Conservation (phyloP, 35 echinoderm and acorn worm genomes). For the Heliocidaris tuberculata region DNA sequence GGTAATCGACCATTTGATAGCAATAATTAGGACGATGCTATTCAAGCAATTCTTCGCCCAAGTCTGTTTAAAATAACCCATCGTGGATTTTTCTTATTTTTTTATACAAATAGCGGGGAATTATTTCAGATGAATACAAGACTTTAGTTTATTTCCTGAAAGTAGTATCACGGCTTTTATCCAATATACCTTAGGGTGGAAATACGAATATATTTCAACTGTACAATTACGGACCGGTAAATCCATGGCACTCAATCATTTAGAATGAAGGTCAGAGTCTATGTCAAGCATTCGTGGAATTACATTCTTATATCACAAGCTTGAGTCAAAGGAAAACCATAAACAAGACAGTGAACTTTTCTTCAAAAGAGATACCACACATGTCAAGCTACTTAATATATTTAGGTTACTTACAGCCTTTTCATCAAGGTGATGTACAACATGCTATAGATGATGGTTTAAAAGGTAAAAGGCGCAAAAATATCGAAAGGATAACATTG, state of each 20-base stretch:
- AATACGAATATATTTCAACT: background rate
- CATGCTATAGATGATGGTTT: too few relatives aligned
- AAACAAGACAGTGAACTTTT: background rate
- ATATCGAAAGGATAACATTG: too few relatives aligned
- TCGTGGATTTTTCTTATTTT: background rate
- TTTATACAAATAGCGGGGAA: background rate
- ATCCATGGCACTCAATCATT: background rate
- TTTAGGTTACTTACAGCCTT: too few relatives aligned
- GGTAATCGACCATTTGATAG: background rate
- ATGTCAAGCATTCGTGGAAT: background rate
- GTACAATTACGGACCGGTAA: background rate
- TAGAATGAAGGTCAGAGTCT: background rate
- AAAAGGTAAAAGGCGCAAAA: too few relatives aligned
- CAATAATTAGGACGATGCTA: background rate
- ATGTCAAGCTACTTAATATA: too few relatives aligned
- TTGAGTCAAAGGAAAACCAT: background rate
- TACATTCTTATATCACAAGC: background rate
- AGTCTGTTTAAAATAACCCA: background rate
- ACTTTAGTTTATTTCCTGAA: background rate
- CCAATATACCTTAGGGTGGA: background rate
- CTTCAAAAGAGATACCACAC: background rate
- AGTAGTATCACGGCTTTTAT: background rate
- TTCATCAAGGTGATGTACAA: too few relatives aligned
- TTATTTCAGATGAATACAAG: background rate
- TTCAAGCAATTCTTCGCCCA: background rate